Base-by-base conservation (phyloP, 2,797 vertebrate genomes). In the Margarornis squamiger region DNA sequence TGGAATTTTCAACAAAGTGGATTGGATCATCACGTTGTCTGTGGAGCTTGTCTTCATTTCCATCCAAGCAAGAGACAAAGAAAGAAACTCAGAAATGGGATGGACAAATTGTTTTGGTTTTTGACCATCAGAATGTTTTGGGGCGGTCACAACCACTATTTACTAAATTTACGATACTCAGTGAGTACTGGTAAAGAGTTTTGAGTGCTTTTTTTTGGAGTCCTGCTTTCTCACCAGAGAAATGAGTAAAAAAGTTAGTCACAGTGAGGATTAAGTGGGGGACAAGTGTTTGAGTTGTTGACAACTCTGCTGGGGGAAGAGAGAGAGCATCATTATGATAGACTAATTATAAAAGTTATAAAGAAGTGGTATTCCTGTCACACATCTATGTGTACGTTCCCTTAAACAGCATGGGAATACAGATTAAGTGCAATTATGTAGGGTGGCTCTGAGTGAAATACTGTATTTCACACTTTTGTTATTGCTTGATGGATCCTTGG, bases 121-220 rank as follows among this genome's bases (percentile, higher is more conserved):
- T 76, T n/a, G 8, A 29, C n/a, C 1, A 3, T 41, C 20, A 49
- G 22, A 29, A 21, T 61, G 18, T 58, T 52, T 77, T 61, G 29
- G 3, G 23, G n/a, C 15, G 32, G 48, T 46, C 26, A 36, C 12
- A 85, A 24, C 18, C 6, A 8, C 17, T 59, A 6, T 61, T 57
- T 39, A 29, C 7, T 34, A 45, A 32, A 12, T 63, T 67, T 67
- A 18, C n/a, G 3, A 2, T 32, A 39, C 14, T 63, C 0, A 0
- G 2, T n/a, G 63, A 61, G 9, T 73, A 43, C 4, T 2, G 11
- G 10, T 43, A 16, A 91, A 38, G 21, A 30, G 4, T 63, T 87
- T 57, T 55, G 51, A 43, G 13, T 22, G 15, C 13, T 73, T 77
- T 34, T 48, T 8, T 75, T 80, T 2, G 2, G 29, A 77, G 7